These are phyloP conservation scores for Mus spicilegus DNA, from an alignment of 2,113 vertebrate species.

Conservation along the genomic window DNA sequence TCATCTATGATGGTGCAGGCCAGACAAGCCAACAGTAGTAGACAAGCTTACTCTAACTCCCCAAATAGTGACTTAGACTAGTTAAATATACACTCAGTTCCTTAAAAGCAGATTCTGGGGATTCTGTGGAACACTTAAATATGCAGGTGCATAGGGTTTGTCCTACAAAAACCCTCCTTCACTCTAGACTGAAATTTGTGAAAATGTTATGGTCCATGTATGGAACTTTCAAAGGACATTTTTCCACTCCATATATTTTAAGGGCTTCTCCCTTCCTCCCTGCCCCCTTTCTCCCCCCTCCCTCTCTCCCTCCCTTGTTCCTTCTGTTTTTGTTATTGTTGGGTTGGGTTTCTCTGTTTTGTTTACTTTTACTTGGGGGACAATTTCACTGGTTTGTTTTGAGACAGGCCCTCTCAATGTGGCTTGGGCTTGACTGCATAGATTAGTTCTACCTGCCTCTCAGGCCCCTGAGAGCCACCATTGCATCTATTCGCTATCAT, in stretches of 20 bases:
- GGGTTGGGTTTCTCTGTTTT: background rate
- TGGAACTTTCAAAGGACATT: background rate
- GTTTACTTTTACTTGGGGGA: background rate
- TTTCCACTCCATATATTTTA: background rate
- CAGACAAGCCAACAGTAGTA: too few relatives aligned
- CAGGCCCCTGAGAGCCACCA: too few relatives aligned
- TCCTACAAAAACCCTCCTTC: background rate
- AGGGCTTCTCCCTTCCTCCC: background rate
- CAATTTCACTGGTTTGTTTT: background rate
- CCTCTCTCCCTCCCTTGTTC: accelerated
- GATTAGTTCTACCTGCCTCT: too few relatives aligned
- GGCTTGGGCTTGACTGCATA: too few relatives aligned
- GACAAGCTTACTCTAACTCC: too few relatives aligned
- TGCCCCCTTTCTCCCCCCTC: accelerated
- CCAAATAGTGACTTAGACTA: background rate
- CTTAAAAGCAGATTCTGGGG: background rate
- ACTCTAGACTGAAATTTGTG: background rate
- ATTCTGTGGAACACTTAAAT: background rate
- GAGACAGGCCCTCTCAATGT: background rate
- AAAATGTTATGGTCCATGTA: background rate
- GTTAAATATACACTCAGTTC: background rate
- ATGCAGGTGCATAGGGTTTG: too few relatives aligned
- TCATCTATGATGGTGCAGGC: accelerated
- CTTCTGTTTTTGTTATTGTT: background rate
- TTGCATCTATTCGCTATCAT: background rate